phyloP scores from a whole-genome alignment of 2,113 vertebrate species.

The Progne subis region DNA sequence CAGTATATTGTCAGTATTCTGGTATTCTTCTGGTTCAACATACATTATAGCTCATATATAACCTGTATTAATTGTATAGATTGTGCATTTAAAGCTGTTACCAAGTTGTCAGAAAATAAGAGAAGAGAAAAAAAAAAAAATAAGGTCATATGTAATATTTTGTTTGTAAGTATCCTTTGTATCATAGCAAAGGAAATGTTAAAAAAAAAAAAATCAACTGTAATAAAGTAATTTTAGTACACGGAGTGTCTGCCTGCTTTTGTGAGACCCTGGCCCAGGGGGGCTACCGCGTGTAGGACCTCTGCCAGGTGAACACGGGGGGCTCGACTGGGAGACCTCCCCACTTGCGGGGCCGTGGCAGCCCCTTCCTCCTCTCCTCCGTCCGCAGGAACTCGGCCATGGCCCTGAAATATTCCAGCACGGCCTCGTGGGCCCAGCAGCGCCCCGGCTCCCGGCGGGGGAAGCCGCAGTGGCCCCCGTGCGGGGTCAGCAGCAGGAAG shows the following conservation, averaged over 20 bases:
- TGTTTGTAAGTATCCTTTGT: constrained; percentile 99
- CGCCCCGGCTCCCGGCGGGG: constrained; percentile 9
- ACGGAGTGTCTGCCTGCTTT: constrained; percentile 66
- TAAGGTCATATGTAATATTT: constrained; percentile 97
- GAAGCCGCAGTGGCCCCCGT: constrained; percentile 87
- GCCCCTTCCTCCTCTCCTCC: constrained; percentile 74
- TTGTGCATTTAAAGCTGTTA: constrained; percentile 95
- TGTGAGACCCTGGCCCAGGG: not conserved
- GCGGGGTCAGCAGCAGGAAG: constrained; percentile 79
- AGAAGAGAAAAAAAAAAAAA: constrained; percentile 81
- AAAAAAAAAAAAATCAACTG: constrained; percentile 90
- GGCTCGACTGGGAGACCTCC: rapidly evolving
- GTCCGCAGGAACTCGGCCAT: constrained; percentile 81
- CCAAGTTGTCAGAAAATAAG: constrained; percentile 90
- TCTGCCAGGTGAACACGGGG: constrained; percentile 77
- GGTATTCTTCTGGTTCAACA: constrained; percentile 88
- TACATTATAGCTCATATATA: constrained; percentile 96
- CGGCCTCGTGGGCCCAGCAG: constrained; percentile 83
- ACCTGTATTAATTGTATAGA: constrained; percentile 99
- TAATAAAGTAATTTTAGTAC: constrained; percentile 99
- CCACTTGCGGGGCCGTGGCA: constrained; percentile 38
- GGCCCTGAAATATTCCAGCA: constrained; percentile 83
- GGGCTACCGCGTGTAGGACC: constrained; percentile 74
- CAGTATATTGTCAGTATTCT: constrained; percentile 96
- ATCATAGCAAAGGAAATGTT: constrained; percentile 95